phyloP scores from a whole-genome alignment of 1,140 invertebrate species.

The Aphelenchoides avenae region DNA sequence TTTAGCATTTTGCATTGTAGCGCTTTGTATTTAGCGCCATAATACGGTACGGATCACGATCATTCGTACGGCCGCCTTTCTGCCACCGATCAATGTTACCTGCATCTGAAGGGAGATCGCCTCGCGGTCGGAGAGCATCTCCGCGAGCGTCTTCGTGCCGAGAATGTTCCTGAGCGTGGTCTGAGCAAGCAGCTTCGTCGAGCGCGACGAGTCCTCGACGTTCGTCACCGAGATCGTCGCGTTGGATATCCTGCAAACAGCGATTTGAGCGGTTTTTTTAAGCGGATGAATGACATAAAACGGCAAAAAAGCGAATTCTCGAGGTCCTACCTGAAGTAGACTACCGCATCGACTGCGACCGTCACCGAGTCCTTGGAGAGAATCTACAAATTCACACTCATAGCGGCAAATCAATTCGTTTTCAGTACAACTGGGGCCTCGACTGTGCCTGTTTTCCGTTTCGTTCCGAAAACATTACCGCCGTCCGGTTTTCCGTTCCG shows the following conservation, averaged over 20 bases:
- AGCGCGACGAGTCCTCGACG: slow-evolving; percentile 85
- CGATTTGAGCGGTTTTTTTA: not conserved
- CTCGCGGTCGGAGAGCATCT: slow-evolving; percentile 62
- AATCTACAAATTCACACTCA: slow-evolving; percentile 62
- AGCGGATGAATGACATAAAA: too few relatives aligned
- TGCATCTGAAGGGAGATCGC: slow-evolving; percentile 63
- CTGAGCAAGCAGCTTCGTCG: slow-evolving; percentile 58
- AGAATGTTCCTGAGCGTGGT: slow-evolving; percentile 60
- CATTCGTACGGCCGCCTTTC: not conserved
- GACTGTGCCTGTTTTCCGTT: too few relatives aligned
- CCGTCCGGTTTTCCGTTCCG: too few relatives aligned
- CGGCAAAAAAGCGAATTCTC: slow-evolving; percentile 24
- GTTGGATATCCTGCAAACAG: slow-evolving; percentile 68
- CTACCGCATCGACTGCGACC: slow-evolving; percentile 67
- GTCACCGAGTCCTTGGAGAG: slow-evolving; percentile 69
- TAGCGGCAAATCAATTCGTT: too few relatives aligned
- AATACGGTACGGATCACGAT: not conserved
- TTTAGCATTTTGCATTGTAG: slow-evolving; percentile 1
- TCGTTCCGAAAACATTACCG: too few relatives aligned
- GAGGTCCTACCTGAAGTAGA: slow-evolving; percentile 62
- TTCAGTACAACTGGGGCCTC: too few relatives aligned
- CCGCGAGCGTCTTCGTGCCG: slow-evolving; percentile 57
- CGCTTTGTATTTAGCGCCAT: not conserved
- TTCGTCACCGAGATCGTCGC: slow-evolving; percentile 92
- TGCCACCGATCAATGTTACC: slow-evolving; percentile 71